A percentile compares a stretch with the other conserved stretches of the same genome.
Evolutionary conservation across 2,113 vertebrate genomes (phyloP).

Genomic region (Lontra canadensis): DNA sequence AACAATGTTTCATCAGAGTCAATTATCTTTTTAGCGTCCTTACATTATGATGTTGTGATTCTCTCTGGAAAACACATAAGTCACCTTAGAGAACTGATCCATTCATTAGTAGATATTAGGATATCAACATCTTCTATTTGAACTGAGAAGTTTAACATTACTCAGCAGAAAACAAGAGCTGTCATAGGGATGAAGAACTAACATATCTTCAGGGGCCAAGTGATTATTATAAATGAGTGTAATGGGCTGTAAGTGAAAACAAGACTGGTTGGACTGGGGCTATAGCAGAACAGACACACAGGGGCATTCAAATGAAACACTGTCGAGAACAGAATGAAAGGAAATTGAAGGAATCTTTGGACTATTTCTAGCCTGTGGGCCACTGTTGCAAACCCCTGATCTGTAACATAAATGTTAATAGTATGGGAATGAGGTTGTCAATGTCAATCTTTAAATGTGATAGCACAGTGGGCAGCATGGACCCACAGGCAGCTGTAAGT

Average conservation of each 20-base stretch:
- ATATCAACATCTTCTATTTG: not conserved
- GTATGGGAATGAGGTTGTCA: not conserved
- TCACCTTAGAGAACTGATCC: not conserved
- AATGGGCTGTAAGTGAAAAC: not conserved
- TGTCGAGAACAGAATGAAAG: not conserved
- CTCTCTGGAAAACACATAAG: not conserved
- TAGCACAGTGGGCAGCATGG: not conserved
- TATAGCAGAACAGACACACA: not conserved
- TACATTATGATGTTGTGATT: not conserved
- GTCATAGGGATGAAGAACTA: not conserved
- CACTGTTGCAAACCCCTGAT: not conserved
- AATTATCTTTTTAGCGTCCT: not conserved
- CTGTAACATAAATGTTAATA: not conserved
- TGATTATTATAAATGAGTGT: not conserved
- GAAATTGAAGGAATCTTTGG: not conserved
- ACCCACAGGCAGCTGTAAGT: not conserved
- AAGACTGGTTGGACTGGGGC: not conserved
- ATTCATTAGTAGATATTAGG: not conserved
- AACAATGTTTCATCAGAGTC: not conserved
- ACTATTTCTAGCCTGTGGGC: not conserved
- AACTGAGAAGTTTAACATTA: not conserved
- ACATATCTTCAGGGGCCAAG: not conserved
- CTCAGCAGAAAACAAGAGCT: not conserved
- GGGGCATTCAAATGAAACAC: not conserved
- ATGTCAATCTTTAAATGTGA: not conserved